These are phyloP conservation scores for Chiroxiphia lanceolata DNA, from an alignment of 2,797 vertebrate species.

Conservation along the genomic window DNA sequence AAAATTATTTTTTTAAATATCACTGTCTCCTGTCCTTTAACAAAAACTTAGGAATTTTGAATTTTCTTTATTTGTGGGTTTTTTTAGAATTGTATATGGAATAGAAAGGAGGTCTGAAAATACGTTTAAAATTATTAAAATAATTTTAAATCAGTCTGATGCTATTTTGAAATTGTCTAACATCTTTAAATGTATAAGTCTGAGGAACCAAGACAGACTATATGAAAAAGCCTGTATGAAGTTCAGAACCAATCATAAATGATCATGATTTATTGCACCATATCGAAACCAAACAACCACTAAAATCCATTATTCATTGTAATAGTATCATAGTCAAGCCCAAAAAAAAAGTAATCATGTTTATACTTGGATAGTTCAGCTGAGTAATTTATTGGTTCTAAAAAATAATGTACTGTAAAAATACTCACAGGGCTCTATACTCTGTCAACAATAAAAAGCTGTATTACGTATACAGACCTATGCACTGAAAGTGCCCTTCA, in stretches of 20 bases:
- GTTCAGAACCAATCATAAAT: conserved; percentile 32
- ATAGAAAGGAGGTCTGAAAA: background rate
- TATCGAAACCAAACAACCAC: conserved; percentile 26
- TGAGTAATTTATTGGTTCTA: conserved; percentile 60
- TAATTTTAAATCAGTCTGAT: background rate
- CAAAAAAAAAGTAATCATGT: conserved; percentile 51
- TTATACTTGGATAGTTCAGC: conserved; percentile 43
- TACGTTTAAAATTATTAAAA: background rate
- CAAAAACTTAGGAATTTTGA: background rate
- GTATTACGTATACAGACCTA: background rate
- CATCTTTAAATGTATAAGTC: background rate
- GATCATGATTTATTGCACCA: conserved; percentile 1
- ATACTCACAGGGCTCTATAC: background rate
- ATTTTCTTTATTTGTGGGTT: background rate
- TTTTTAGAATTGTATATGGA: background rate
- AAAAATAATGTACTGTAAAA: conserved; percentile 61
- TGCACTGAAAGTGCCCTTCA: conserved; percentile 2
- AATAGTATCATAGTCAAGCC: conserved; percentile 18
- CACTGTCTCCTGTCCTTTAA: background rate
- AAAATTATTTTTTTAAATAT: background rate
- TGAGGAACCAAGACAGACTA: background rate
- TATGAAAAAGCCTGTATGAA: background rate
- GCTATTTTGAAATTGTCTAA: background rate
- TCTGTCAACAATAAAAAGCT: conserved; percentile 38
- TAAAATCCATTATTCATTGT: conserved; percentile 55